phyloP scores from a whole-genome alignment of 2,797 vertebrate species.

The Hirundo rustica region DNA sequence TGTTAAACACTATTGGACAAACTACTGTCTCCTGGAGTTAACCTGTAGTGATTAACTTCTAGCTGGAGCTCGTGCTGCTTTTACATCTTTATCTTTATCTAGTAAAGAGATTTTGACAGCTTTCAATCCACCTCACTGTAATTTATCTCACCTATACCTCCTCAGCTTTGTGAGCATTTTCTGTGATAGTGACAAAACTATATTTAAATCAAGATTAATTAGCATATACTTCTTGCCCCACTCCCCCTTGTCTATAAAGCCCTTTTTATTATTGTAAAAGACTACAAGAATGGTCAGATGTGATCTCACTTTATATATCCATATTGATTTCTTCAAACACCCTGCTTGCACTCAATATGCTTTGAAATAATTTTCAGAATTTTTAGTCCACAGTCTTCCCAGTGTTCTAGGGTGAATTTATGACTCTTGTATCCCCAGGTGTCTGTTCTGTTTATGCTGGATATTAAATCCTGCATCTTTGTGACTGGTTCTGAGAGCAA shows the following conservation, averaged over 20 bases:
- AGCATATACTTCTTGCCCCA: not conserved
- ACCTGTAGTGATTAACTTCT: not conserved
- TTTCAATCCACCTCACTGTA: not conserved
- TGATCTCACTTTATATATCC: not conserved
- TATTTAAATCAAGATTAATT: not conserved
- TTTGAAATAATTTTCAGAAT: not conserved
- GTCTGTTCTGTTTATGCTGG: not conserved
- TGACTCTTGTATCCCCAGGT: not conserved
- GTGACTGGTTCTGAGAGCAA: not conserved
- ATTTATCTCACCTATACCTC: not conserved
- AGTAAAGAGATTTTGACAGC: not conserved
- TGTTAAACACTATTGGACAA: not conserved
- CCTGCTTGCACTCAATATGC: not conserved
- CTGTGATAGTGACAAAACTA: not conserved
- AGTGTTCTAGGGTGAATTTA: not conserved
- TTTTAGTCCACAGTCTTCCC: not conserved
- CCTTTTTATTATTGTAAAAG: not conserved
- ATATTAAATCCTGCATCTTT: not conserved
- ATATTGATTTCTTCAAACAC: not conserved
- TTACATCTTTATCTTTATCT: not conserved
- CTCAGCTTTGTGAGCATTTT: not conserved
- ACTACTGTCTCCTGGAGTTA: not conserved
- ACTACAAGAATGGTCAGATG: not conserved
- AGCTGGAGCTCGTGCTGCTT: not conserved
- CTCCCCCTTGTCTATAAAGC: fast-evolving